Percentiles rank a stretch among this genome's conserved stretches.
These are phyloP conservation scores for Acrocyrtus sp. DNA, from an alignment of 2,888 invertebrate genomes.

Conservation along the genomic window DNA sequence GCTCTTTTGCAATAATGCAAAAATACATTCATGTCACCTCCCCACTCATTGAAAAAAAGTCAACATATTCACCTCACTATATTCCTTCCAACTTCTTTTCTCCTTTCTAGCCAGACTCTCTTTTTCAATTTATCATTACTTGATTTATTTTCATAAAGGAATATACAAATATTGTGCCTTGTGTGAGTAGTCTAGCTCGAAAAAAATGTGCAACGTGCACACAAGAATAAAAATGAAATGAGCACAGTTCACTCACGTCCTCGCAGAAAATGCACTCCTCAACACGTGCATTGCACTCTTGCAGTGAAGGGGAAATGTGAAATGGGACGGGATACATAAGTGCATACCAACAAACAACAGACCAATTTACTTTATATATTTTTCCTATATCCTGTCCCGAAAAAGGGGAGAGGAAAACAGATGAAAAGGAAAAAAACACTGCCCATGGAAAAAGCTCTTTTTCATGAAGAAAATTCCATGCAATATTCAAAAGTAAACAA, in stretches of 20 bases:
- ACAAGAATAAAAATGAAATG: neutral
- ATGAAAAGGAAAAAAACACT: constrained; percentile 22
- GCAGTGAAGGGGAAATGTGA: too few species aligned
- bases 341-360: too few species aligned
- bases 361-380: too few species aligned
- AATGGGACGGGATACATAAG: too few species aligned
- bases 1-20: too few species aligned
- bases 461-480: constrained; percentile 15
- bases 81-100: too few species aligned
- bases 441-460: neutral
- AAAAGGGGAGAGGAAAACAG: neutral
- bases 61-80: too few species aligned
- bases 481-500: constrained; percentile 50
- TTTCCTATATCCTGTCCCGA: too few species aligned
- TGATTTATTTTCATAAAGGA: neutral
- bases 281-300: neutral
- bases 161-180: too few species aligned
- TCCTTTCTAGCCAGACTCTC: too few species aligned
- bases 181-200: too few species aligned
- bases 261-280: neutral
- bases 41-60: neutral
- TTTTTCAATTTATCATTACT: neutral
- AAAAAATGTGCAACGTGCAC: neutral
- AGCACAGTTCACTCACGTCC: neutral
- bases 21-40: neutral